These are phyloP conservation scores for Morus bassanus DNA, from an alignment of 2,797 vertebrate species.

Conservation along the genomic window DNA sequence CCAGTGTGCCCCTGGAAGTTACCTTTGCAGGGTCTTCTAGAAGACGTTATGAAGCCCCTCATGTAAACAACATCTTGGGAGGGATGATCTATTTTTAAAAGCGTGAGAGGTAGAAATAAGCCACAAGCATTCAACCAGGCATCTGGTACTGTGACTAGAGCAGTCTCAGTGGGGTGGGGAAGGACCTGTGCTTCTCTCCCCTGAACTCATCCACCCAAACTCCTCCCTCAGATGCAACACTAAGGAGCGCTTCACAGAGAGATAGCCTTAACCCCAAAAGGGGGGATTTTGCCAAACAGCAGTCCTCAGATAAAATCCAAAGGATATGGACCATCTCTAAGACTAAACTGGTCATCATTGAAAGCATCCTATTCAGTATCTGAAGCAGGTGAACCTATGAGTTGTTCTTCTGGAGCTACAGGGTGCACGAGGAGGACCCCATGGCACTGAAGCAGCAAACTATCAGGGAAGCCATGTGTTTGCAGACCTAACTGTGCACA, in stretches of 20 bases:
- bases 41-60: constrained; percentile 65
- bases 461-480: not conserved
- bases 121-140: constrained; percentile 16
- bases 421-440: not conserved
- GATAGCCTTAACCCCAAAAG: not conserved
- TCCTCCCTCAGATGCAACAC: not conserved
- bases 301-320: not conserved
- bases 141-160: constrained; percentile 30
- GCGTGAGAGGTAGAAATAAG: constrained; percentile 69
- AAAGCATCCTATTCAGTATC: not conserved
- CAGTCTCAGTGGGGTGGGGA: not conserved
- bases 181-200: not conserved
- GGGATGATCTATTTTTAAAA: constrained; percentile 66
- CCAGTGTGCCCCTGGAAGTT: constrained; percentile 40
- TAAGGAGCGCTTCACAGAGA: not conserved
- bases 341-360: not conserved
- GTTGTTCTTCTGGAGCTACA: not conserved
- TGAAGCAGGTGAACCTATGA: not conserved
- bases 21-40: constrained; percentile 69
- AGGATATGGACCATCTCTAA: not conserved
- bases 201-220: not conserved
- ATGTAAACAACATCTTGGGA: constrained; percentile 67
- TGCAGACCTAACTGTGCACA: not conserved
- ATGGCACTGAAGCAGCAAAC: not conserved
- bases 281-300: not conserved